phyloP scores from a whole-genome alignment of 2,797 vertebrate species.

The Danio aesculapii region DNA sequence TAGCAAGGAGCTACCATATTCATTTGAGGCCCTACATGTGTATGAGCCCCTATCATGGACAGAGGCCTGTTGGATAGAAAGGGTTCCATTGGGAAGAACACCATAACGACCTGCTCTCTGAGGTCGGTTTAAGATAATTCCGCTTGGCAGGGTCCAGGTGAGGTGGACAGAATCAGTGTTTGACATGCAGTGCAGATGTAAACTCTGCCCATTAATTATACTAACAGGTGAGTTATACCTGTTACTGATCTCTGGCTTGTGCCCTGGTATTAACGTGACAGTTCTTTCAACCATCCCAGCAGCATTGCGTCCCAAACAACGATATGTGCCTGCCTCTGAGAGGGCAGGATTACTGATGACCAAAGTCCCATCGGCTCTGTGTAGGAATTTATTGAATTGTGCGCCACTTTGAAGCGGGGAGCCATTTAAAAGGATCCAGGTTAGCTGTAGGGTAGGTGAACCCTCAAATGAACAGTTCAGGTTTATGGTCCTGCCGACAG shows the following conservation, averaged over 20 bases:
- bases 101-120: slow-evolving; percentile 85
- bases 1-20: slow-evolving; percentile 80
- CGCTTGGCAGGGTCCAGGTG: slow-evolving; percentile 89
- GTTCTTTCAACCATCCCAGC: slow-evolving; percentile 79
- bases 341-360: slow-evolving; percentile 82
- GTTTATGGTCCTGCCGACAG: slow-evolving; percentile 81
- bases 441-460: slow-evolving; percentile 70
- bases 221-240: slow-evolving; percentile 82
- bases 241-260: slow-evolving; percentile 79
- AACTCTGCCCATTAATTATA: slow-evolving; percentile 83
- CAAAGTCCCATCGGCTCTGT: slow-evolving; percentile 83
- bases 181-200: slow-evolving; percentile 84
- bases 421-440: slow-evolving; percentile 88
- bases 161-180: slow-evolving; percentile 68
- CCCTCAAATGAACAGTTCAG: slow-evolving; percentile 87
- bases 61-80: slow-evolving; percentile 84
- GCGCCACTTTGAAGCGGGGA: slow-evolving; percentile 78
- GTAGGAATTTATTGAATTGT: slow-evolving; percentile 80
- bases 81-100: slow-evolving; percentile 84
- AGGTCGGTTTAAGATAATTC: slow-evolving; percentile 79
- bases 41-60: slow-evolving; percentile 90
- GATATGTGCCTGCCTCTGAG: slow-evolving; percentile 85
- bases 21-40: slow-evolving; percentile 80
- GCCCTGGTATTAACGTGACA: slow-evolving; percentile 82
- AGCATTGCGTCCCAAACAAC: slow-evolving; percentile 81